These are phyloP conservation scores for Hypanus sabinus DNA, from an alignment of 2,113 vertebrate species.

Conservation along the genomic window DNA sequence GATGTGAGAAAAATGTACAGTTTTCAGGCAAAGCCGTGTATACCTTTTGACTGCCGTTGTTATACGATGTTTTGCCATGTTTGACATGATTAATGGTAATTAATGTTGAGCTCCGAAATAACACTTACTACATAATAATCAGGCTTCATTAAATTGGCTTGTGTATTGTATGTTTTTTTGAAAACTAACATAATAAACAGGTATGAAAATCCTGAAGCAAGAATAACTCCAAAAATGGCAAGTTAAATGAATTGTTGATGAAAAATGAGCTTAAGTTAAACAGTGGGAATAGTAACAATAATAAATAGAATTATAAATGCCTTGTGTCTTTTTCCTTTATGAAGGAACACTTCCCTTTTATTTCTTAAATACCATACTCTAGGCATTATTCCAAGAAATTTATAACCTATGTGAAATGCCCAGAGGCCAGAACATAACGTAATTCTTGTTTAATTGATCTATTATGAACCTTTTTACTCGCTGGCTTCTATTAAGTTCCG, in stretches of 20 bases:
- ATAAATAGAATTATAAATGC: background rate
- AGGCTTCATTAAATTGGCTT: conserved; percentile 14
- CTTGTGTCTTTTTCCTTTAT: background rate
- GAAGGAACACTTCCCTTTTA: background rate
- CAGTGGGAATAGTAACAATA: conserved; percentile 6
- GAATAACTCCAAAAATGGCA: background rate
- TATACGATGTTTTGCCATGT: background rate
- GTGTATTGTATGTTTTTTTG: background rate
- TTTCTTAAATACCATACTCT: background rate
- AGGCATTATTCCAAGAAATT: background rate
- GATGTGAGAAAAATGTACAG: background rate
- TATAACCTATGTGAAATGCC: background rate
- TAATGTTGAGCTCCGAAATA: background rate
- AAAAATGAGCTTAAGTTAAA: background rate
- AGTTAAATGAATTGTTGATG: background rate
- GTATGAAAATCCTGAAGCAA: background rate
- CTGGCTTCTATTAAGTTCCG: background rate
- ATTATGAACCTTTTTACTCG: background rate
- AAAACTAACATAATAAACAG: background rate
- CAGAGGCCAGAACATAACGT: background rate
- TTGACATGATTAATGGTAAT: background rate
- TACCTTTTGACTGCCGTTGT: background rate
- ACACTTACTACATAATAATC: background rate
- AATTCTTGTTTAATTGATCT: background rate
- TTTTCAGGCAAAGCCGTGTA: background rate